These are phyloP conservation scores for Tilapia sparmanii DNA, from an alignment of 2,113 vertebrate species.

Conservation along the genomic window DNA sequence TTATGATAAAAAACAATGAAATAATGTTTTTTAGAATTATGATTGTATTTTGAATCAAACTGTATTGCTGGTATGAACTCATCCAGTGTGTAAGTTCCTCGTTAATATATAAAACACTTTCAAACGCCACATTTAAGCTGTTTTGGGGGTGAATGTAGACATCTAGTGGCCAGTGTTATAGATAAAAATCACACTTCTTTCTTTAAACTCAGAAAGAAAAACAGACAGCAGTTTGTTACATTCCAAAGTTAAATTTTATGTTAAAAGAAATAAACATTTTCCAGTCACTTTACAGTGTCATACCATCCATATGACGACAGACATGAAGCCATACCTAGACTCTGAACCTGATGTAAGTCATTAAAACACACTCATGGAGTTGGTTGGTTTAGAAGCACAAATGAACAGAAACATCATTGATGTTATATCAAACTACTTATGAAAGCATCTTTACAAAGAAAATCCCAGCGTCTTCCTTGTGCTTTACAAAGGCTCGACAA, in stretches of 20 bases:
- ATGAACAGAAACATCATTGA: slow-evolving; percentile 30
- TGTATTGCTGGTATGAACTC: accelerated
- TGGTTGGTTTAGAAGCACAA: slow-evolving; percentile 52
- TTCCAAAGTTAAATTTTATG: slow-evolving; percentile 69
- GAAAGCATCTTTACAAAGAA: slow-evolving; percentile 30
- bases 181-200: accelerated
- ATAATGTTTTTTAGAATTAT: neutral
- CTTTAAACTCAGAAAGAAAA: neutral
- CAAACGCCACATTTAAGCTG: neutral
- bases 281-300: slow-evolving; percentile 53
- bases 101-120: neutral
- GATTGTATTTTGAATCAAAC: neutral
- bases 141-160: slow-evolving; percentile 2
- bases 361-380: slow-evolving; percentile 43
- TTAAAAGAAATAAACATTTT: slow-evolving; percentile 61
- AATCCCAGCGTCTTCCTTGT: slow-evolving; percentile 25
- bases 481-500: slow-evolving; percentile 40
- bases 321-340: slow-evolving; percentile 30
- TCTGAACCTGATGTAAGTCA: slow-evolving; percentile 9
- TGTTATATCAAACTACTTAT: slow-evolving; percentile 29
- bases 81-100: accelerated
- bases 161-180: slow-evolving; percentile 45
- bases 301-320: slow-evolving; percentile 45
- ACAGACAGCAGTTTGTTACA: slow-evolving; percentile 42
- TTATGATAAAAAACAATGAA: neutral